Evolutionary conservation across 2,113 vertebrate genomes (phyloP).

Genomic region (Platysternon megacephalum): DNA sequence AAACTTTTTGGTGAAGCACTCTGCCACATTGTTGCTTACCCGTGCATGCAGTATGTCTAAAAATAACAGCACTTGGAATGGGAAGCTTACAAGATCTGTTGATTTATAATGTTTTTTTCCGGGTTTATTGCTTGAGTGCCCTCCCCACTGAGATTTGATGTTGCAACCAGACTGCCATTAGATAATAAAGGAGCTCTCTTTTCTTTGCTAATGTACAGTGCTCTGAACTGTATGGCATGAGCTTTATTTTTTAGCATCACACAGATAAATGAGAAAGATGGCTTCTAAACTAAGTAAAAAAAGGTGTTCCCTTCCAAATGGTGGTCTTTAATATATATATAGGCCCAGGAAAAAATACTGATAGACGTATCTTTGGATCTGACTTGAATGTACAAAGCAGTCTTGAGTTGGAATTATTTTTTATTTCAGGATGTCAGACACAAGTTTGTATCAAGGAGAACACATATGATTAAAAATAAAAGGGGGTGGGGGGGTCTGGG

Average conservation of each 20-base stretch:
- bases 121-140: conserved; percentile 60
- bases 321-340: not conserved
- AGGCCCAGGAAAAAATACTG: conserved; percentile 4
- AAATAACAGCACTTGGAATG: conserved; percentile 68
- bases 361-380: not conserved
- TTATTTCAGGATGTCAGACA: conserved; percentile 44
- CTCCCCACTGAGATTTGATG: conserved; percentile 38
- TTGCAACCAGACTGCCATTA: conserved; percentile 47
- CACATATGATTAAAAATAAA: conserved; percentile 36
- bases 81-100: conserved; percentile 48
- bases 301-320: conserved; percentile 1
- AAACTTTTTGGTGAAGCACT: conserved; percentile 46
- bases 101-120: conserved; percentile 63
- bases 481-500: conserved; percentile 31
- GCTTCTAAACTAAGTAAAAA: conserved; percentile 14
- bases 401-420: conserved; percentile 36
- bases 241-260: conserved; percentile 3
- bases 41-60: conserved; percentile 46
- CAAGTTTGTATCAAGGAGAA: conserved; percentile 48
- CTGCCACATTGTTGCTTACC: conserved; percentile 52
- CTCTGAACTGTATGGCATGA: conserved; percentile 4
- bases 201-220: not conserved
- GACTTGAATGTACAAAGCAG: conserved; percentile 14
- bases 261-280: conserved; percentile 24
- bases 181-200: conserved; percentile 31